Evolutionary conservation across 2,113 vertebrate genomes (phyloP), one percentile per base, ranked within the genome.

Genomic region (Malurus alboscapulatus): DNA sequence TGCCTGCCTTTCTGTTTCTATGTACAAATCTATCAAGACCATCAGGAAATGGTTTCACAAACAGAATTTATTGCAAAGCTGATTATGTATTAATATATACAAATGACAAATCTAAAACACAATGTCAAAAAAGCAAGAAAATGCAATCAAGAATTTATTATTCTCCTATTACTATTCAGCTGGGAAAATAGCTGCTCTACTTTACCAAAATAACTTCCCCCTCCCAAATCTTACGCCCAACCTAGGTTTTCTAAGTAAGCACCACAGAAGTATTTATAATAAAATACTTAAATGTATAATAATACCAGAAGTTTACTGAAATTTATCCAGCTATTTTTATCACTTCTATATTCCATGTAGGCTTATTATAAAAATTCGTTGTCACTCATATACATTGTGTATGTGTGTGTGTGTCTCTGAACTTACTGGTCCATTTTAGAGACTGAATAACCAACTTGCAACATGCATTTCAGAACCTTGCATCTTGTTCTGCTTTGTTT

Each of bases 1-100:
- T 79, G 54, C 55, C 69, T 90, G 50, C 83, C 69, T 95, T 91
- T 91, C 63, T 78, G 32, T 84, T 95, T 92, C 87, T 81, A 55
- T 86, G 54, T 92, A 87, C 90, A 93, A 95, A 95, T 95, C 87
- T 95, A 96, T 89, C 94, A 96, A 90, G 94, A 92, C 96, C 89
- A 93, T 95, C 95, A 96, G 93, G 93, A 96, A 96, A 94, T 93
- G 61, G 65, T 94, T 97, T 91, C 89, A 87, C 73, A 92, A 94
- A 94, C 94, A 96, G 84, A 94, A 97, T 97, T 97, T 97, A 97
- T 96, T 97, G 95, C 93, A 97, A 96, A 97, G 88, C 94, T 95
- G 90, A 96, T 97, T 97, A 95, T 59, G 76, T 96, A 97, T 97
- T 97, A 97, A 97, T 97, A 92, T 95, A 97, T 97, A 98, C 96